phyloP scores from a whole-genome alignment of 2,888 invertebrate genomes.

The Empis stercorea region DNA sequence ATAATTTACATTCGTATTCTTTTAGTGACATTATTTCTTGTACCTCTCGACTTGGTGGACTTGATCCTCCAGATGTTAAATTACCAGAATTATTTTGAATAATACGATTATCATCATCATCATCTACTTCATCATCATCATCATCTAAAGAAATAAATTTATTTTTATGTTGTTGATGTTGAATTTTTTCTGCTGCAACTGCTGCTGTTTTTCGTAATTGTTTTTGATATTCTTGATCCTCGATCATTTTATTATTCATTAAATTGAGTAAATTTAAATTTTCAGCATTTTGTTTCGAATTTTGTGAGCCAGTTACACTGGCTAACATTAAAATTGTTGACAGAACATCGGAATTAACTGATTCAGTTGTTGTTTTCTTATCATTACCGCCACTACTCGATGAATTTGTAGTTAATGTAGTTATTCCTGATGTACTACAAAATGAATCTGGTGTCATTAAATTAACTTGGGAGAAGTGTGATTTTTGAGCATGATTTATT shows the following conservation, averaged over 20 bases:
- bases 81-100: slow-evolving; percentile 11
- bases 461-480: slow-evolving; percentile 41
- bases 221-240: slow-evolving; percentile 33
- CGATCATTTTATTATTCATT: slow-evolving; percentile 32
- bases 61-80: slow-evolving; percentile 68
- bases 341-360: slow-evolving; percentile 32
- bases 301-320: slow-evolving; percentile 25
- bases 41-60: slow-evolving; percentile 81
- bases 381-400: slow-evolving; percentile 19
- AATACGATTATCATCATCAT: slow-evolving; percentile 25
- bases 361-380: slow-evolving; percentile 18
- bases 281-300: slow-evolving; percentile 20
- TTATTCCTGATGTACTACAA: slow-evolving; percentile 31
- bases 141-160: slow-evolving; percentile 4
- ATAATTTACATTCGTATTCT: slow-evolving; percentile 24
- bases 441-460: slow-evolving; percentile 85
- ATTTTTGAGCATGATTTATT: not conserved
- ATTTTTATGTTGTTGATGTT: not conserved
- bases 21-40: slow-evolving; percentile 70
- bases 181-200: not conserved
- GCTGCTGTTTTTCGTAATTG: not conserved
- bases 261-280: slow-evolving; percentile 28
- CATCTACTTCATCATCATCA: slow-evolving; percentile 12
- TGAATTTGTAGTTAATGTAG: not conserved
- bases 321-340: slow-evolving; percentile 35